Evolutionary conservation across 2,797 vertebrate genomes (phyloP).

Genomic region (Galago senegalensis): DNA sequence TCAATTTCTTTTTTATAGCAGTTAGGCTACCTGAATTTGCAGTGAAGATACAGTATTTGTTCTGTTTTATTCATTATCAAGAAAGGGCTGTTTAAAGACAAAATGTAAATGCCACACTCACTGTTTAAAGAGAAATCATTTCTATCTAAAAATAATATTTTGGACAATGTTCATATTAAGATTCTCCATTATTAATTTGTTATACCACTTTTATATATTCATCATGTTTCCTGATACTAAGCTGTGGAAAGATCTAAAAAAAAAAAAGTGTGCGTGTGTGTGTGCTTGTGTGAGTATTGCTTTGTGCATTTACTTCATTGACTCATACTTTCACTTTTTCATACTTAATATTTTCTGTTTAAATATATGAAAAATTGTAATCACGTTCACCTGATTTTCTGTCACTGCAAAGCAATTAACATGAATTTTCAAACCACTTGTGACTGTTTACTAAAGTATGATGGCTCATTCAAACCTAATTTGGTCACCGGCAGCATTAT

Average conservation of each 20-base stretch:
- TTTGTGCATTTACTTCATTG: constrained; percentile 16
- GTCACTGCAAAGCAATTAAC: constrained; percentile 14
- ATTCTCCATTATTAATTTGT: neutral
- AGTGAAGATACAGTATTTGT: constrained; percentile 18
- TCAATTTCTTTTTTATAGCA: neutral
- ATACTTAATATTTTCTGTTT: neutral
- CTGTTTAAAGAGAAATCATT: neutral
- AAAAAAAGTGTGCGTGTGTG: neutral
- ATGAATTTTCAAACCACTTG: constrained; percentile 40
- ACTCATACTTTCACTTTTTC: constrained; percentile 40
- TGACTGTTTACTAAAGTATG: neutral
- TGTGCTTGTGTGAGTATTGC: neutral
- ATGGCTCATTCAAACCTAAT: neutral
- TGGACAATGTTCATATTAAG: neutral
- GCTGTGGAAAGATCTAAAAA: neutral
- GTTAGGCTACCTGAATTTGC: neutral
- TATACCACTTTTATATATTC: neutral
- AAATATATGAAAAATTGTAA: constrained; percentile 4
- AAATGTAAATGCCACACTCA: constrained; percentile 7
- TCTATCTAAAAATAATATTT: constrained; percentile 31
- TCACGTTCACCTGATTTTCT: neutral
- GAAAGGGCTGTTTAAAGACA: neutral
- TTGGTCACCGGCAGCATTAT: constrained; percentile 10
- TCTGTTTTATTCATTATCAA: constrained; percentile 34
- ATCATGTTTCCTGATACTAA: constrained; percentile 6